Evolutionary conservation across 2,113 vertebrate species (phyloP).

Genomic region (Lophura nycthemera): DNA sequence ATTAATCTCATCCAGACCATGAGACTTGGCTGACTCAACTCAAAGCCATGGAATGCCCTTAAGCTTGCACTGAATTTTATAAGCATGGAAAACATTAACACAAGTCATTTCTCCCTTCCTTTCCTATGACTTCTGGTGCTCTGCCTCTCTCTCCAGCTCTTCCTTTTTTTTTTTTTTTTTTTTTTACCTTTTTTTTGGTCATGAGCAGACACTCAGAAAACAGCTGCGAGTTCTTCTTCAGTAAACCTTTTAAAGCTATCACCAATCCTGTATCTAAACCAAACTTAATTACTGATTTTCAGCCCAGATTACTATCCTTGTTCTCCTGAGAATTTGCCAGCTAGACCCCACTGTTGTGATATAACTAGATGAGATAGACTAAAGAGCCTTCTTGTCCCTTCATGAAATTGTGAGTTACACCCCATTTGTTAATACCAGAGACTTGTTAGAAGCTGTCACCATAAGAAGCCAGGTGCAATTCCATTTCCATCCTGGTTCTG

Average conservation of each 20-base stretch:
- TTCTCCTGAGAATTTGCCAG: background rate
- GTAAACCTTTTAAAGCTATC: background rate
- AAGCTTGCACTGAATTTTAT: constrained; percentile 39
- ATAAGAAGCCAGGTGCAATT: constrained; percentile 19
- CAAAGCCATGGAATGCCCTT: constrained; percentile 42
- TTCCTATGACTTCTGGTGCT: background rate
- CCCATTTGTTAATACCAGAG: background rate
- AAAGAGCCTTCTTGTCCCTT: constrained; percentile 1
- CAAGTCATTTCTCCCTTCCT: background rate
- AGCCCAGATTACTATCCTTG: background rate
- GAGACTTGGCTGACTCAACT: constrained; percentile 65
- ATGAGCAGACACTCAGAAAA: background rate
- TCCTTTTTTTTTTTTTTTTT: background rate
- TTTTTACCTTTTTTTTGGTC: background rate
- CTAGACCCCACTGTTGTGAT: background rate
- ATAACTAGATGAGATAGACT: background rate
- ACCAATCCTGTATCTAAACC: background rate
- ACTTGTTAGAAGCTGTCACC: constrained; percentile 33
- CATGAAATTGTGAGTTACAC: constrained; percentile 18
- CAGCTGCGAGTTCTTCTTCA: background rate
- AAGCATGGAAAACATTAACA: constrained; percentile 42
- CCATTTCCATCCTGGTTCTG: constrained; percentile 35
- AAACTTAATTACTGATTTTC: background rate
- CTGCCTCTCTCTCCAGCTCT: background rate
- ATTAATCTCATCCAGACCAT: constrained; percentile 33